Percentiles rank a stretch among this genome's conserved stretches.
Evolutionary conservation across 2,888 invertebrate species (phyloP).

Genomic region (Glomeris marginata): DNA sequence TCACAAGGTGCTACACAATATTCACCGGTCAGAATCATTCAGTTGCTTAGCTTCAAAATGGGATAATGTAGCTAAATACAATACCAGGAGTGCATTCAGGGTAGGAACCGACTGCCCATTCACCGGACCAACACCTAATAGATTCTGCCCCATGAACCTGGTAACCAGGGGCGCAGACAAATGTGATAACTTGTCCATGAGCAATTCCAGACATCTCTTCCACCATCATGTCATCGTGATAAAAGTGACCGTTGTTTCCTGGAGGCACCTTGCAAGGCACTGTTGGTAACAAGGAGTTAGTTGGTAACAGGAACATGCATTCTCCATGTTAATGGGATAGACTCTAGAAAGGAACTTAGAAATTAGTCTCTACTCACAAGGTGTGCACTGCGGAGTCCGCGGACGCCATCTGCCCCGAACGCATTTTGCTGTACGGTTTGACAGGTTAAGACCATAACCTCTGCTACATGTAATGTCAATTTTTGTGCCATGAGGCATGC

Average conservation of each 20-base stretch:
- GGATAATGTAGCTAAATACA: slow-evolving; percentile 12
- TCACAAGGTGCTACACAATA: slow-evolving; percentile 46
- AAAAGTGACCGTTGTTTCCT: slow-evolving; percentile 38
- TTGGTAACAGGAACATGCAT: background rate
- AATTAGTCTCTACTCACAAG: slow-evolving; percentile 34
- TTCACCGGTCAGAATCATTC: background rate
- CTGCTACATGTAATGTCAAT: slow-evolving; percentile 59
- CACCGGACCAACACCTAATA: slow-evolving; percentile 61
- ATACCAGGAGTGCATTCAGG: slow-evolving; percentile 61
- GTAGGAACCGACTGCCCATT: slow-evolving; percentile 59
- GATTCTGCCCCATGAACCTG: slow-evolving; percentile 46
- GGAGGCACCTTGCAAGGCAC: slow-evolving; percentile 38
- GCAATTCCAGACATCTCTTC: slow-evolving; percentile 44
- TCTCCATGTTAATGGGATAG: background rate
- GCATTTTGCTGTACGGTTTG: slow-evolving; percentile 63
- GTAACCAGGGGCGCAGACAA: slow-evolving; percentile 58
- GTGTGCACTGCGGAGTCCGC: slow-evolving; percentile 58
- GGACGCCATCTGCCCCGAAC: slow-evolving; percentile 74
- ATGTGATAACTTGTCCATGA: slow-evolving; percentile 56
- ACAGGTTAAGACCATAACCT: slow-evolving; percentile 59
- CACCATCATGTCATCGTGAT: slow-evolving; percentile 36
- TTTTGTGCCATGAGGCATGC: slow-evolving; percentile 51
- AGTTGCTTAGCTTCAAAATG: too few relatives aligned
- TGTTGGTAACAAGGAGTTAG: slow-evolving; percentile 2
- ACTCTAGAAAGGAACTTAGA: too few relatives aligned